phyloP scores from a whole-genome alignment of 2,888 invertebrate species.

The Pycnomerus fuliginosus region DNA sequence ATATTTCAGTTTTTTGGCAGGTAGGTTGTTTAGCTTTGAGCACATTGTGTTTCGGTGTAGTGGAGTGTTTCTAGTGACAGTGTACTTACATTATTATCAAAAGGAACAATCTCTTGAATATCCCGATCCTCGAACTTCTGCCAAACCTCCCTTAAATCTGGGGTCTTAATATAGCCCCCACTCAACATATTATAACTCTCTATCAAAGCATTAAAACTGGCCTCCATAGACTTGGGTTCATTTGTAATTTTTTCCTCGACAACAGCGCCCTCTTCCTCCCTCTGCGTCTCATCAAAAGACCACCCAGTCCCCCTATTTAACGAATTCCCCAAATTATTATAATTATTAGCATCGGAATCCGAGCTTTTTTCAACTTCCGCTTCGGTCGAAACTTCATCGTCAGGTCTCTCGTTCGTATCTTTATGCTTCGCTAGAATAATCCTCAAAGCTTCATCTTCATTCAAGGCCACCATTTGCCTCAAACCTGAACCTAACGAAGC shows the following conservation, averaged over 20 bases:
- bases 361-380: constrained; percentile 22
- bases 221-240: constrained; percentile 46
- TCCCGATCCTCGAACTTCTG: constrained; percentile 46
- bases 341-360: constrained; percentile 31
- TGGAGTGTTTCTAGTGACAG: too few species aligned
- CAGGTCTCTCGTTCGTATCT: constrained; percentile 19
- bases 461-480: constrained; percentile 58
- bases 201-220: constrained; percentile 61
- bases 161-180: constrained; percentile 53
- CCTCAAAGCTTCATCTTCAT: constrained; percentile 72
- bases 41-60: too few species aligned
- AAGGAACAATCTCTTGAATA: too few species aligned
- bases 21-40: too few species aligned
- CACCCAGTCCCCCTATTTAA: constrained; percentile 65
- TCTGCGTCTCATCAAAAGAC: constrained; percentile 55
- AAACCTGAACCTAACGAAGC: constrained; percentile 54
- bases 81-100: too few species aligned
- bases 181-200: constrained; percentile 59
- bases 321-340: constrained; percentile 61
- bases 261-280: constrained; percentile 9
- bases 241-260: constrained; percentile 10
- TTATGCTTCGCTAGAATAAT: constrained; percentile 62
- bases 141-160: constrained; percentile 66
- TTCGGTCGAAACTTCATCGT: constrained; percentile 22
- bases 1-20: too few species aligned